These are phyloP conservation scores for Vireo altiloquus DNA, from an alignment of 2,113 vertebrate species.

Conservation along the genomic window DNA sequence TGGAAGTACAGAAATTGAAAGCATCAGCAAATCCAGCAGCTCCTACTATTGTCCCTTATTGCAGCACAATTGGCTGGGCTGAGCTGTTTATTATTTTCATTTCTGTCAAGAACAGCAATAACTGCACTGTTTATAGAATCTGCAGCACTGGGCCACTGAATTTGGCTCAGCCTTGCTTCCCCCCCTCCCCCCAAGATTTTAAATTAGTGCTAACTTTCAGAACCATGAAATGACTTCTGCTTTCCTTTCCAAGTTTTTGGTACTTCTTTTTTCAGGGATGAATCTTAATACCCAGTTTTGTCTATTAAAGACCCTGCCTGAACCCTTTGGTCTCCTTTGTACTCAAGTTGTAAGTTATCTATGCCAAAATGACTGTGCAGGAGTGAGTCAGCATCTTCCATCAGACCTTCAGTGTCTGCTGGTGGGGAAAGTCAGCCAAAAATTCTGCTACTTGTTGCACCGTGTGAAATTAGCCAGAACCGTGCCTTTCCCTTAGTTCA, in stretches of 20 bases:
- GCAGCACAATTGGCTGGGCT: background rate
- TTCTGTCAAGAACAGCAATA: background rate
- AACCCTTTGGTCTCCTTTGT: background rate
- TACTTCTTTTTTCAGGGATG: background rate
- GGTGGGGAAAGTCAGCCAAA: background rate
- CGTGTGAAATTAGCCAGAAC: background rate
- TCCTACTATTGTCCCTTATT: background rate
- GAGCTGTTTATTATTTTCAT: background rate
- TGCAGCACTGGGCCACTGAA: background rate
- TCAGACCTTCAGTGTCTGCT: background rate
- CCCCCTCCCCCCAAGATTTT: background rate
- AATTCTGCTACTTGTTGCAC: background rate
- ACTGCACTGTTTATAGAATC: background rate
- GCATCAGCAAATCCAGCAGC: background rate
- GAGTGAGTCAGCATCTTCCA: constrained; percentile 37
- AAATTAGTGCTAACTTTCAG: background rate
- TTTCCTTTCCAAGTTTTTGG: background rate
- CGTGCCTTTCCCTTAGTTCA: background rate
- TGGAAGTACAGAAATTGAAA: background rate
- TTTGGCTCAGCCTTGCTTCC: background rate
- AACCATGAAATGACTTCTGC: background rate
- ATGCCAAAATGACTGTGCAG: background rate
- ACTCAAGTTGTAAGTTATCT: background rate
- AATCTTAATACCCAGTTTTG: background rate
- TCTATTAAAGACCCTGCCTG: background rate